These are phyloP conservation scores for Urocyon cinereoargenteus DNA, from an alignment of 2,797 vertebrate species.

Conservation along the genomic window DNA sequence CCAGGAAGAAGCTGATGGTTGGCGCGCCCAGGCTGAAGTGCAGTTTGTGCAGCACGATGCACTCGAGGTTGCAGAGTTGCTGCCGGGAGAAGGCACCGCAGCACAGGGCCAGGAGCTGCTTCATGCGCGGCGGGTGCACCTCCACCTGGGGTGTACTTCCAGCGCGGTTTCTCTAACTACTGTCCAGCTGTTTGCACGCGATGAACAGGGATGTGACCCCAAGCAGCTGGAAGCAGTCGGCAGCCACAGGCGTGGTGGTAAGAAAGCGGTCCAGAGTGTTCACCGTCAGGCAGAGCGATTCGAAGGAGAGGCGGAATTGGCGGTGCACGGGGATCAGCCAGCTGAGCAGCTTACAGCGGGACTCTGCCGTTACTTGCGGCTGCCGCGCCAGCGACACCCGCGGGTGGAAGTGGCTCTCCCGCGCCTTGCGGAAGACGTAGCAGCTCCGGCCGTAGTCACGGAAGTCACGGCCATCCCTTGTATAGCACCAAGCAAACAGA, in stretches of 20 bases:
- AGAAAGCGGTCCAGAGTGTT: constrained; percentile 97
- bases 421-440: too few relatives aligned
- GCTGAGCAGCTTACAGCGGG: constrained; percentile 94
- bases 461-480: background rate
- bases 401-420: too few relatives aligned
- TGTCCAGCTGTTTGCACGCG: constrained; percentile 91
- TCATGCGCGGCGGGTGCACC: constrained; percentile 92
- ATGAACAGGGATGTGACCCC: constrained; percentile 95
- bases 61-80: constrained; percentile 96
- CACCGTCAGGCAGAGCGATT: constrained; percentile 94
- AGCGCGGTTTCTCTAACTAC: background rate
- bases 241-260: constrained; percentile 92
- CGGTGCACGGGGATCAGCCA: constrained; percentile 95
- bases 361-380: constrained; percentile 93
- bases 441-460: too few relatives aligned
- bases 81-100: constrained; percentile 93
- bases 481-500: background rate
- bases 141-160: constrained; percentile 87
- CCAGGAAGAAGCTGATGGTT: constrained; percentile 95
- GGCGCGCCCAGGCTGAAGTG: constrained; percentile 92
- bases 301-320: constrained; percentile 93
- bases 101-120: constrained; percentile 94
- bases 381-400: too few relatives aligned
- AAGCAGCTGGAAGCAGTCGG: constrained; percentile 97
- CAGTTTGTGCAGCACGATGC: constrained; percentile 93